A percentile compares a stretch with the other conserved stretches of the same genome.
Evolutionary conservation across 1,140 invertebrate genomes (phyloP).

Genomic region (Drosophila sproati): DNA sequence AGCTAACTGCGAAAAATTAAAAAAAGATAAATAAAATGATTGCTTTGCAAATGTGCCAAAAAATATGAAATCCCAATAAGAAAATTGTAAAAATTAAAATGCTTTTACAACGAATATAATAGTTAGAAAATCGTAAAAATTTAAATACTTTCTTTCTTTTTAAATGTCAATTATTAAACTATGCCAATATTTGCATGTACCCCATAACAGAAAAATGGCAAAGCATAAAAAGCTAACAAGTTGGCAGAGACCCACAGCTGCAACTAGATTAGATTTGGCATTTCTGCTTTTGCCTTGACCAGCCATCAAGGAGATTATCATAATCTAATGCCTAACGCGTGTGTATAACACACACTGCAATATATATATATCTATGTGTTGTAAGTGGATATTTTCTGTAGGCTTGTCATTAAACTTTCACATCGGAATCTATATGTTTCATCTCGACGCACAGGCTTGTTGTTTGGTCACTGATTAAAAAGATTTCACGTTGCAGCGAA

Average conservation of each 20-base stretch:
- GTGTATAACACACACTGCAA: neutral
- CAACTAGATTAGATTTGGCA: conserved; percentile 66
- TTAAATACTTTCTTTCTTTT: neutral
- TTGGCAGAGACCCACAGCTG: conserved; percentile 57
- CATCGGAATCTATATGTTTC: conserved; percentile 78
- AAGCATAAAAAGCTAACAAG: conserved; percentile 46
- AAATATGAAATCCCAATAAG: neutral
- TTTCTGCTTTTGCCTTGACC: conserved; percentile 43
- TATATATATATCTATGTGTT: conserved; percentile 14
- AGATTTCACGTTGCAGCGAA: conserved; percentile 61
- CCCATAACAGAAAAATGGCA: conserved; percentile 11
- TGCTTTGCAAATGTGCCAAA: neutral
- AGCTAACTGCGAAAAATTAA: no score
- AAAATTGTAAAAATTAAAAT: no score
- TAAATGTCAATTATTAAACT: neutral
- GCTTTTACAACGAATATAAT: no score
- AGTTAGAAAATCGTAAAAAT: no score
- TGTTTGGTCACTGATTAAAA: conserved; percentile 62
- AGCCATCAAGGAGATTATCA: conserved; percentile 67
- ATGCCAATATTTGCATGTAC: conserved; percentile 10
- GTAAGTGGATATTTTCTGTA: conserved; percentile 46
- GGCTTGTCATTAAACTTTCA: conserved; percentile 74
- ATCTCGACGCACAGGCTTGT: conserved; percentile 46
- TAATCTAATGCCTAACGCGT: conserved; percentile 44
- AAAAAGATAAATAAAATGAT: neutral